A percentile compares a stretch with the other conserved stretches of the same genome.
Evolutionary conservation across 1,140 invertebrate species (phyloP).

Genomic region (Atta texana): DNA sequence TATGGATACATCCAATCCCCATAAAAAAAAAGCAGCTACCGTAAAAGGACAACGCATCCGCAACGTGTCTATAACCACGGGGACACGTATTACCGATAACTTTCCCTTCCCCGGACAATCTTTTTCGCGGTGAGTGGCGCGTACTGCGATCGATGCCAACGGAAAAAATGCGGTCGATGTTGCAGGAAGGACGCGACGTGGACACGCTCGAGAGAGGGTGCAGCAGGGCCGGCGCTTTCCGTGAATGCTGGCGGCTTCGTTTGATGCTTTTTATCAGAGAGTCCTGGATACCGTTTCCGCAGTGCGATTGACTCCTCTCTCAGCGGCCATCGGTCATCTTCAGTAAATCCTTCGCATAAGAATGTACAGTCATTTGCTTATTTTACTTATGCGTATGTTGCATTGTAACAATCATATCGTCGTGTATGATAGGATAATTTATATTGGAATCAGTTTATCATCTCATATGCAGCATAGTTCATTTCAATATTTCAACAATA

Average conservation of each 20-base stretch:
- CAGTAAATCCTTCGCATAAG: not conserved
- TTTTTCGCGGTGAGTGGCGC: constrained; percentile 67
- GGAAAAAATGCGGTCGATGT: constrained; percentile 77
- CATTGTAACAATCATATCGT: not conserved
- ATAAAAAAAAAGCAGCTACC: constrained; percentile 13
- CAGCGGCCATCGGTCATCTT: constrained; percentile 72
- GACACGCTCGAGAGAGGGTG: constrained; percentile 75
- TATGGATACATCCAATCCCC: not conserved
- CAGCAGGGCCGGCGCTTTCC: constrained; percentile 74
- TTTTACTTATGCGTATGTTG: not conserved
- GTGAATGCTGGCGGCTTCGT: constrained; percentile 79
- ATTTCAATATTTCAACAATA: too few species aligned
- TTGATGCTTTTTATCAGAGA: constrained; percentile 80
- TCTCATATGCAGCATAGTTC: too few species aligned
- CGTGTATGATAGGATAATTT: not conserved
- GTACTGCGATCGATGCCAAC: constrained; percentile 65
- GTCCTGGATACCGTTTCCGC: constrained; percentile 77
- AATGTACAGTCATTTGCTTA: not conserved
- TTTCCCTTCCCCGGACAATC: constrained; percentile 66
- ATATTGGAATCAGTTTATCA: not conserved
- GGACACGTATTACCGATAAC: constrained; percentile 46
- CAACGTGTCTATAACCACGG: constrained; percentile 41
- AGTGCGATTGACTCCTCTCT: constrained; percentile 73
- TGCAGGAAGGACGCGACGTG: constrained; percentile 73
- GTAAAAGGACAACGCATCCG: constrained; percentile 58